Base-by-base conservation (phyloP, 2,888 invertebrate species). In the Ernsta delagoae region DNA sequence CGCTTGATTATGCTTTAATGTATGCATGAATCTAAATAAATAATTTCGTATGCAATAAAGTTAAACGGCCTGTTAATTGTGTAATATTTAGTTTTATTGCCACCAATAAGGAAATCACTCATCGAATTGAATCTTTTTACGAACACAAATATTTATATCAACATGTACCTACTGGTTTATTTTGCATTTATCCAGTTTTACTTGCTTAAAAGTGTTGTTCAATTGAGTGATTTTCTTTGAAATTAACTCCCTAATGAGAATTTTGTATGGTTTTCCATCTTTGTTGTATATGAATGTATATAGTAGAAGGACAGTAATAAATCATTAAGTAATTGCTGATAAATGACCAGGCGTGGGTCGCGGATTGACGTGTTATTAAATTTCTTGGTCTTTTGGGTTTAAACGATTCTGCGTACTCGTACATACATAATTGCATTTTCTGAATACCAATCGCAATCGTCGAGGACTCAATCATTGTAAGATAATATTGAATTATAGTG, bases 371-470 rank as follows among this genome's bases (percentile, higher is more conserved):
- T 24, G 24, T 24, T 3, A 24, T 24, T 24, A 24, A 24, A 24
- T 24, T 24, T 24, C 24, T 24, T 24, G 24, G 59, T 65, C 45
- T 54, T 63, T 65, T 70, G 61, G 69, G 65, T 65, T 71, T 70
- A 77, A 74, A 73, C 71, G 76, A 78, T 80, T 79, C 78, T 76
- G 77, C 75, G 64, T 64, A 53, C 5, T 4, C n/a, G n/a, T n/a
- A n/a, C 4, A 50, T 50, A 50, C 7, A 70, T 77, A 77, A 80
- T 79, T 74, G 70, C 78, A 73, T 79, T 77, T 68, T 77, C 57
- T 72, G 74, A 77, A 76, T 77, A 73, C 75, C 75, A 73, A 76
- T 75, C 73, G 78, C n/a, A n/a, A n/a, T n/a, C 77, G 76, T 79
- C 79, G 79, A 82, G 82, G 82, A 73, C 75, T 72, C 70, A 77